These are phyloP conservation scores for Sphaerophoria taeniata DNA, from an alignment of 2,888 invertebrate genomes.

Conservation along the genomic window DNA sequence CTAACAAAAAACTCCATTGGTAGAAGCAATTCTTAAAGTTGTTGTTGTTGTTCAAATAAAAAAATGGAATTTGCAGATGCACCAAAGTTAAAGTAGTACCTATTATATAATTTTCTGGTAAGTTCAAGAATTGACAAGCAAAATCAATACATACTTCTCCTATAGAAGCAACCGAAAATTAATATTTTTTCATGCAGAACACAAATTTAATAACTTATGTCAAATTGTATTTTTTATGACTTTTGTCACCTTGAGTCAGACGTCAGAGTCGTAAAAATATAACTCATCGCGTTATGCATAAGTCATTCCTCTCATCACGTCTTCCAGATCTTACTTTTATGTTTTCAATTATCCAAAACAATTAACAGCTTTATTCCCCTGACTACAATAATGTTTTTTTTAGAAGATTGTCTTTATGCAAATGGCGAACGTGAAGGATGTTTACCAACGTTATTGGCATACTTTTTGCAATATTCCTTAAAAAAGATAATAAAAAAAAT, in stretches of 20 bases:
- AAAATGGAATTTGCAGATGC: no score
- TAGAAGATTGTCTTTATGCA: not conserved
- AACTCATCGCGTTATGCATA: not conserved
- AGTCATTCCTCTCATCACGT: not conserved
- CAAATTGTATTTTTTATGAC: conserved; percentile 14
- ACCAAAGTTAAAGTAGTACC: no score
- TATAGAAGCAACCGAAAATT: no score
- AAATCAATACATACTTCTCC: no score
- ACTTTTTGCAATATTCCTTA: conserved; percentile 44
- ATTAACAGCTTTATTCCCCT: conserved; percentile 68
- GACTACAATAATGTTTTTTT: conserved; percentile 16
- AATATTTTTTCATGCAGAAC: no score
- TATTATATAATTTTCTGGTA: no score
- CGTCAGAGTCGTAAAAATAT: not conserved
- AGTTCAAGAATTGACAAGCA: no score
- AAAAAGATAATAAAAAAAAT: conserved; percentile 55
- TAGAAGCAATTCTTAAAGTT: no score
- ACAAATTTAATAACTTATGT: no score
- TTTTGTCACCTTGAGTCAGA: not conserved
- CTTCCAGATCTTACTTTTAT: not conserved
- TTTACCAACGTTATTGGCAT: conserved; percentile 15
- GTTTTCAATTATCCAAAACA: conserved; percentile 68
- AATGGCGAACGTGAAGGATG: not conserved
- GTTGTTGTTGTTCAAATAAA: no score
- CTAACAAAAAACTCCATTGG: no score